These are phyloP conservation scores for Sphecodes monilicornis DNA, from an alignment of 2,888 invertebrate genomes.

Conservation along the genomic window DNA sequence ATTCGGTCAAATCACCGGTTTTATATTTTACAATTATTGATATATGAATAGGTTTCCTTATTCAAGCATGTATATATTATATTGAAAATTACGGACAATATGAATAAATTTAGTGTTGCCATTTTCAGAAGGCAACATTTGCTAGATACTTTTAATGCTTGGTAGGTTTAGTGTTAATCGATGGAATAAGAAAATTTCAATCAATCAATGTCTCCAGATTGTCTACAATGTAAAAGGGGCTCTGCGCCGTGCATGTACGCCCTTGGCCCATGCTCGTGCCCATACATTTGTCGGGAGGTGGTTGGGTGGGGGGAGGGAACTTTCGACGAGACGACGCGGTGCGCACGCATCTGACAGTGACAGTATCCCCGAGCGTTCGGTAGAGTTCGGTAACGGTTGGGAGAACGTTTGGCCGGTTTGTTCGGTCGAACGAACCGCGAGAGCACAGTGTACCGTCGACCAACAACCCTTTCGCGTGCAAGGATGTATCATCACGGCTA, in stretches of 20 bases:
- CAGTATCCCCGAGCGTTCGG: slow-evolving; percentile 54
- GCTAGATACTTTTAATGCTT: no score
- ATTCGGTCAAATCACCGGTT: no score
- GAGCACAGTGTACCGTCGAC: slow-evolving; percentile 66
- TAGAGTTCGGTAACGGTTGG: slow-evolving; percentile 56
- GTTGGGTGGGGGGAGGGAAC: slow-evolving; percentile 29
- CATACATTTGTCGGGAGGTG: neutral
- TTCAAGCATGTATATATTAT: no score
- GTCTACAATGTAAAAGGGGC: neutral
- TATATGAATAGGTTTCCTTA: no score
- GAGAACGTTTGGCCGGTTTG: slow-evolving; percentile 36
- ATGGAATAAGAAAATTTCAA: neutral
- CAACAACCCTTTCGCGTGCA: slow-evolving; percentile 66
- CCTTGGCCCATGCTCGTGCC: slow-evolving; percentile 25
- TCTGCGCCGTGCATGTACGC: neutral
- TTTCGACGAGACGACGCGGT: slow-evolving; percentile 39
- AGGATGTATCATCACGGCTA: slow-evolving; percentile 46
- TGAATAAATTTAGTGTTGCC: no score
- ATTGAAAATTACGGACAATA: no score
- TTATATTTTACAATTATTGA: no score
- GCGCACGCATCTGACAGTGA: slow-evolving; percentile 57
- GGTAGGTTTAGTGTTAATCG: no score
- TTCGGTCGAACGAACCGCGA: slow-evolving; percentile 41
- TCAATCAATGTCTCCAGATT: neutral
- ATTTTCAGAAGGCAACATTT: no score